phyloP scores from a whole-genome alignment of 1,140 invertebrate genomes.

The Euschistus heros region DNA sequence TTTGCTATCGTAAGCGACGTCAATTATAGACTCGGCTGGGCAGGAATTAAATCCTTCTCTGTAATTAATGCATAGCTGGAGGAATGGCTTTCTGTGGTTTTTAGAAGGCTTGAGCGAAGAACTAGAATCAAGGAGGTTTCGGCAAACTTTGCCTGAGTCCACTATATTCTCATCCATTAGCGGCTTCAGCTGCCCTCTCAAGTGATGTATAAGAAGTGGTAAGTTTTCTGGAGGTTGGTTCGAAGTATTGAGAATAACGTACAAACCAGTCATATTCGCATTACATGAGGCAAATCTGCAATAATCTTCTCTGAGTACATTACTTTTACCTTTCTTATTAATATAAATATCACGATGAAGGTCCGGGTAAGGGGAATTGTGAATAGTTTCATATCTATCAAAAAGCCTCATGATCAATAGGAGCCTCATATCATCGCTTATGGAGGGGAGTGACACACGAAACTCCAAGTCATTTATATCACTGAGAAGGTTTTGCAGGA shows the following conservation, averaged over 20 bases:
- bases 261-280: constrained; percentile 4
- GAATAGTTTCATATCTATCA: neutral
- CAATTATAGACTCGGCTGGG: neutral
- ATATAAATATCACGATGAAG: neutral
- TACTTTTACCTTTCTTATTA: neutral
- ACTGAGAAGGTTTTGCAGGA: neutral
- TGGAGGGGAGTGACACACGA: neutral
- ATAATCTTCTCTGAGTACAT: neutral
- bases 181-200: neutral
- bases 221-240: neutral
- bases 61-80: constrained; percentile 1
- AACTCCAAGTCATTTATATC: constrained; percentile 8
- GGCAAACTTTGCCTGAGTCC: too few species aligned
- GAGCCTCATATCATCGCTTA: neutral
- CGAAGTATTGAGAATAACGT: neutral
- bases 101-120: too few species aligned
- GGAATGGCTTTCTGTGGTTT: too few species aligned
- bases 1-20: neutral
- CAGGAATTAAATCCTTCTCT: constrained; percentile 1
- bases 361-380: neutral
- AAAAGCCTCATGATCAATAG: neutral
- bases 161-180: neutral
- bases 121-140: too few species aligned
- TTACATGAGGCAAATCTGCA: neutral
- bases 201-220: neutral